Evolutionary conservation across 37 sponge, comb jelly and placozoan genomes (phyloP), one percentile per base, ranked within the genome.

Genomic region (Agelas oroides): DNA sequence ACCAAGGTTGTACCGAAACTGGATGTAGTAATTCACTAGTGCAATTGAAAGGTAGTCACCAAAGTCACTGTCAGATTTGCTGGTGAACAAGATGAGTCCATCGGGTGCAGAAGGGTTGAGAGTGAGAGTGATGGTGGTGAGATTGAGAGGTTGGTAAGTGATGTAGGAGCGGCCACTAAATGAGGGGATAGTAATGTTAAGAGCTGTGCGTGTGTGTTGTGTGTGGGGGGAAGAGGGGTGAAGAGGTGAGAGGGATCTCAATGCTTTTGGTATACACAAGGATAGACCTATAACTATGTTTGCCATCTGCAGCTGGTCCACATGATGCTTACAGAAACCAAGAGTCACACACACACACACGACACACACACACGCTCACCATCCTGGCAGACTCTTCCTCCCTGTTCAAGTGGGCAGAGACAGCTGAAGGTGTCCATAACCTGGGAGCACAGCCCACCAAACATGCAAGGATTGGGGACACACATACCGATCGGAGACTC

Each of bases 351-450:
- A n/a, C n/a, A n/a, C n/a, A n/a, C n/a, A n/a, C n/a, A n/a, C n/a
- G n/a, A n/a, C n/a, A n/a, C n/a, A n/a, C n/a, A n/a, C n/a, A n/a
- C n/a, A n/a, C n/a, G 16, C 70, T 17, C 62, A 90, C 92, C 84
- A 82, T 89, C 65, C 25, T 93, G 87, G 64, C 94, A 93, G 1
- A 39, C 36, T 59, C 83, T 75, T 33, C 94, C 94, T 52, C 54
- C 74, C 35, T 63, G 65, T 36, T 80, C 83, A n/a, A 89, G 63
- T 18, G 89, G 79, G 57, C 94, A 93, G 53, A 1, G 68, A 62
- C 94, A 93, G 38, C 40, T 73, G 72, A 78, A 93, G 0, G 70
- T 73, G 15, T 53, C 37, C 27, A 58, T 63, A 28, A 35, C 37
- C 18, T 71, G 75, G 3, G 20, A 21, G 74, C 94, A 93, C 25